Evolutionary conservation across 1,140 invertebrate genomes (phyloP), one percentile per base, ranked within the genome.

Genomic region (Andricus grossulariae): DNA sequence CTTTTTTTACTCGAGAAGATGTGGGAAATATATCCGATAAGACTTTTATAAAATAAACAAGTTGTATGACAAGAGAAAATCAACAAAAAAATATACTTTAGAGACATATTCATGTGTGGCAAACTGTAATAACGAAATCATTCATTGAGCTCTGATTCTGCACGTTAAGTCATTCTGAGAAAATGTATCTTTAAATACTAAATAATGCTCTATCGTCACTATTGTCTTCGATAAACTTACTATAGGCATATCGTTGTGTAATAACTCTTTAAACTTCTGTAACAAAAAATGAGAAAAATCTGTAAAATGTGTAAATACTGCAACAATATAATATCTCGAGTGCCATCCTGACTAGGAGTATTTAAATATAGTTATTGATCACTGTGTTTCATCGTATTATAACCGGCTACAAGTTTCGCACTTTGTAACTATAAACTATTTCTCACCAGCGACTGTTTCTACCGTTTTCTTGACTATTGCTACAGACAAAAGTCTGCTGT

Each of bases 261-360:
- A 75, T 85, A 80, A 83, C 73, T 74, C 73, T 73, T 75, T 50
- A 72, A 81, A 57, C 57, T 51, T 84, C 78, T 78, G 82, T 85
- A 84, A 85, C 81, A 82, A 83, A 83, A 84, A 79, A 77, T 75
- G 74, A 79, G 73, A 75, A 80, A 51, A 78, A 80, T 79, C 75
- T 76, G 18, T 57, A 73, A 79, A 74, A 72, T 32, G 18, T 84
- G 84, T 88, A 86, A 88, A 90, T 89, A 89, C 89, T 89, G 88
- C 82, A 88, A 89, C 87, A 89, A 89, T 84, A 39, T 88, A 89
- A 89, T 90, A 89, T 88, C 85, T 85, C 83, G 82, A 15, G 82
- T 86, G 85, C 84, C 81, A 87, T 85, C 83, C 85, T 89, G 88
- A 89, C 89, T 89, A 90, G 88, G 85, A 89, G 80, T 87, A 83